Evolutionary conservation across 1,140 invertebrate genomes (phyloP).

Genomic region (Rhizoglyphus robini): DNA sequence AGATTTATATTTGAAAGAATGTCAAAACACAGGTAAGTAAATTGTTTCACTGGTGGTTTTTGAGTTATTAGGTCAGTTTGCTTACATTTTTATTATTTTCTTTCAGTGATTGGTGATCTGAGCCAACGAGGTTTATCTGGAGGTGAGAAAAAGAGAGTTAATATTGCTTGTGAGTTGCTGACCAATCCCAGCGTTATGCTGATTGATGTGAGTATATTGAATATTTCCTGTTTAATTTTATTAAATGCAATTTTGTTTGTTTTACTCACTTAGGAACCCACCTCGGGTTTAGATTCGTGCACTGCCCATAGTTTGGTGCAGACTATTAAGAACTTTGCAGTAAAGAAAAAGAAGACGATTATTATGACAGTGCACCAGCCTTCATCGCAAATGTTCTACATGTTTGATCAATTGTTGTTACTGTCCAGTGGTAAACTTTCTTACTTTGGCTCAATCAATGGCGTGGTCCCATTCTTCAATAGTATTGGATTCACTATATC

Average conservation of each 20-base stretch:
- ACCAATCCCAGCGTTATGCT: slow-evolving; percentile 72
- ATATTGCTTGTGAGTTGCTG: slow-evolving; percentile 69
- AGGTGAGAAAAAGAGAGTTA: slow-evolving; percentile 71
- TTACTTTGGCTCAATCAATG: slow-evolving; percentile 59
- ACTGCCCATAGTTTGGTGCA: slow-evolving; percentile 60
- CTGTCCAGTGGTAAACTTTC: slow-evolving; percentile 60
- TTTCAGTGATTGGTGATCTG: slow-evolving; percentile 59
- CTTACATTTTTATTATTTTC: slow-evolving; percentile 14
- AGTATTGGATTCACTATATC: slow-evolving; percentile 55
- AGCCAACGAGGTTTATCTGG: slow-evolving; percentile 63
- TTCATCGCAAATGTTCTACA: slow-evolving; percentile 73
- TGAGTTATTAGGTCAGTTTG: background rate
- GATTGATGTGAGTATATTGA: slow-evolving; percentile 55
- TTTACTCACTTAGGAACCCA: slow-evolving; percentile 52
- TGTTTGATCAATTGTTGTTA: slow-evolving; percentile 65
- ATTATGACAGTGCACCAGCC: slow-evolving; percentile 72
- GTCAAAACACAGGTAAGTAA: slow-evolving; percentile 57
- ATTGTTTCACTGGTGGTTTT: slow-evolving; percentile 21
- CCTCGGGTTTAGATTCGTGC: slow-evolving; percentile 68
- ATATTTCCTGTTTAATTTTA: slow-evolving; percentile 5
- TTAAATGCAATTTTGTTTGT: slow-evolving; percentile 17
- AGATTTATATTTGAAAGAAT: slow-evolving; percentile 55
- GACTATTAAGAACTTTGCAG: slow-evolving; percentile 56
- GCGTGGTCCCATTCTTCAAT: slow-evolving; percentile 60
- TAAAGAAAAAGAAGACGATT: slow-evolving; percentile 61